phyloP scores from a whole-genome alignment of 2,113 vertebrate genomes.

The Mustelus asterias region DNA sequence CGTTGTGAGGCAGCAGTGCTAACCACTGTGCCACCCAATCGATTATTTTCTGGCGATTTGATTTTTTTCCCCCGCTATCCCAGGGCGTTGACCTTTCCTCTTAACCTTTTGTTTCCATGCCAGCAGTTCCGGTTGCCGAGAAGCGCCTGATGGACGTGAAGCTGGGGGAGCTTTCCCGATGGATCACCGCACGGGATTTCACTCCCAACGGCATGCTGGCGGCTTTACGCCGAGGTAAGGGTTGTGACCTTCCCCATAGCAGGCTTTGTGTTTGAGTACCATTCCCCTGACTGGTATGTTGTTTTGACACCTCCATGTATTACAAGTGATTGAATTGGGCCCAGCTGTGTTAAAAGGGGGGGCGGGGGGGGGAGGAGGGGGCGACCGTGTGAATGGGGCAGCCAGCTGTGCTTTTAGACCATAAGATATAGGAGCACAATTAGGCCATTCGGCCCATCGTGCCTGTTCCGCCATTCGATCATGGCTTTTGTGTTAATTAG shows the following conservation, averaged over 20 bases:
- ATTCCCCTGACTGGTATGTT: neutral
- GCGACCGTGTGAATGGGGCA: no score
- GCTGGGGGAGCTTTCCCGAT: conserved; percentile 70
- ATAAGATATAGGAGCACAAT: no score
- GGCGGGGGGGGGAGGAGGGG: no score
- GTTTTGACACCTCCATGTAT: neutral
- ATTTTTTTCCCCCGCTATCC: neutral
- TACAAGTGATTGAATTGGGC: neutral
- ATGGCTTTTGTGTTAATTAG: no score
- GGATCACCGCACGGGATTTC: conserved; percentile 73
- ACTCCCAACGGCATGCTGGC: conserved; percentile 64
- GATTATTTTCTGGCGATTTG: neutral
- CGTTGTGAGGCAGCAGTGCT: no score
- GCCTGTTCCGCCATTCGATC: no score
- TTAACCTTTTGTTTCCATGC: neutral
- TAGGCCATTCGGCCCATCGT: no score
- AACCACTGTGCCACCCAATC: neutral
- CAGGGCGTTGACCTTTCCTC: neutral
- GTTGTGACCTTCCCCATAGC: neutral
- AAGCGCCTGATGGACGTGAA: conserved; percentile 82
- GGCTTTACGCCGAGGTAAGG: conserved; percentile 66
- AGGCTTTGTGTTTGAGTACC: neutral
- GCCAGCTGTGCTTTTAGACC: no score
- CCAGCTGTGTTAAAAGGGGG: neutral
- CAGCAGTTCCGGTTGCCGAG: conserved; percentile 67